phyloP scores from a whole-genome alignment of 2,797 vertebrate species.

The Danio choprae region DNA sequence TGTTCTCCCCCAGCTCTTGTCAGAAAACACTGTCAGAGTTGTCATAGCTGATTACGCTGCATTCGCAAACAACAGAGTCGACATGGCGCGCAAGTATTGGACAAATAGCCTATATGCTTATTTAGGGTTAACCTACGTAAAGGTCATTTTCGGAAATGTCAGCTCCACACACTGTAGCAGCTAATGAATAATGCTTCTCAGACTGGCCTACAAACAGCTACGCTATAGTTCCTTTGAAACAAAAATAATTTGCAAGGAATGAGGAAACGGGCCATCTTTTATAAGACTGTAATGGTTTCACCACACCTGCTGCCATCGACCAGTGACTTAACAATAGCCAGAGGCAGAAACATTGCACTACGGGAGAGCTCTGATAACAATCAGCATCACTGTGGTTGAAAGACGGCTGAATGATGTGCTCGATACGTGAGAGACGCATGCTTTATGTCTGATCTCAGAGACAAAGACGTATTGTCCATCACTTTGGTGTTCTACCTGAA shows the following conservation, averaged over 20 bases:
- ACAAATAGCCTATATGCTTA: conserved; percentile 61
- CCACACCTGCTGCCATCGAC: conserved; percentile 16
- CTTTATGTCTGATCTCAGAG: conserved; percentile 6
- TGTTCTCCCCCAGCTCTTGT: conserved; percentile 45
- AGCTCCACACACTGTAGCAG: conserved; percentile 17
- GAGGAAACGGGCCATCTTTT: conserved; percentile 16
- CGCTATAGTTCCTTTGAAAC: background rate
- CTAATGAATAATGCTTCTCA: conserved; percentile 24
- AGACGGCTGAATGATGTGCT: background rate
- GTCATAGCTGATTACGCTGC: conserved; percentile 56
- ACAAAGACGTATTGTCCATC: conserved; percentile 16
- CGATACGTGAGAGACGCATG: background rate
- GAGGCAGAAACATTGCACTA: background rate
- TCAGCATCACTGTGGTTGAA: background rate
- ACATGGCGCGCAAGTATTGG: conserved; percentile 42
- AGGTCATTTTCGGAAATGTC: conserved; percentile 36
- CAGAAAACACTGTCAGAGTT: conserved; percentile 51
- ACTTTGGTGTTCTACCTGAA: conserved; percentile 14
- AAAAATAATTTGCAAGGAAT: conserved; percentile 9
- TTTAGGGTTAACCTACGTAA: conserved; percentile 51
- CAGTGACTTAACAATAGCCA: background rate
- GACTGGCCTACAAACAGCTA: conserved; percentile 14
- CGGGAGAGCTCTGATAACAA: conserved; percentile 21
- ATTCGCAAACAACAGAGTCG: conserved; percentile 41
- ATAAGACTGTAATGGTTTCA: conserved; percentile 25